Percentiles rank a stretch among this genome's conserved stretches.
phyloP scores from a whole-genome alignment of 2,888 invertebrate species.

The Clunio marinus region DNA sequence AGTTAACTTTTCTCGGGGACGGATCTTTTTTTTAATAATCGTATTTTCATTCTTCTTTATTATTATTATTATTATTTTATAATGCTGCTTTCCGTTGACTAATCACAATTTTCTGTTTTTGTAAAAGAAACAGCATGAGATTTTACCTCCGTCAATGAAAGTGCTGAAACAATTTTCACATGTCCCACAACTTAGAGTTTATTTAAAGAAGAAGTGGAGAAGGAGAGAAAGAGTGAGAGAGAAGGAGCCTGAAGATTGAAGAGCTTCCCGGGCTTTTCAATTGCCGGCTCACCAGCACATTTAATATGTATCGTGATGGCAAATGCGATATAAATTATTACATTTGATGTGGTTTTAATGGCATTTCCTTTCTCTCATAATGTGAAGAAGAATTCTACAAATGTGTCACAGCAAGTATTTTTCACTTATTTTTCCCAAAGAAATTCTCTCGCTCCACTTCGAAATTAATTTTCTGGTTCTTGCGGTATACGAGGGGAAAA shows the following conservation, averaged over 20 bases:
- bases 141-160: too few relatives aligned
- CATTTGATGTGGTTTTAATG: conserved; percentile 39
- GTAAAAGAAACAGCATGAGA: conserved; percentile 6
- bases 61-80: background rate
- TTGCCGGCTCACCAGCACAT: background rate
- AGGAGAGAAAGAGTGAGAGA: too few relatives aligned
- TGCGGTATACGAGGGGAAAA: conserved; percentile 2
- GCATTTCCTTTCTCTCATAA: conserved; percentile 21
- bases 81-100: conserved; percentile 21
- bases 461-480: background rate
- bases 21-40: background rate
- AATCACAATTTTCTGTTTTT: conserved; percentile 33
- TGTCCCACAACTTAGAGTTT: too few relatives aligned
- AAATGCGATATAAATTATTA: conserved; percentile 37
- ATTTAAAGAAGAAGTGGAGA: too few relatives aligned
- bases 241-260: too few relatives aligned
- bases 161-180: too few relatives aligned
- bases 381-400: background rate
- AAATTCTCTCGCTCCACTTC: too few relatives aligned
- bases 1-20: background rate
- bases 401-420: conserved; percentile 15
- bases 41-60: conserved; percentile 15
- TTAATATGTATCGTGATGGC: conserved; percentile 16
- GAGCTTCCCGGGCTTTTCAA: too few relatives aligned
- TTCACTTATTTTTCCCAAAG: background rate